These are phyloP conservation scores for Ectropis grisescens DNA, from an alignment of 1,140 invertebrate genomes.

Conservation along the genomic window DNA sequence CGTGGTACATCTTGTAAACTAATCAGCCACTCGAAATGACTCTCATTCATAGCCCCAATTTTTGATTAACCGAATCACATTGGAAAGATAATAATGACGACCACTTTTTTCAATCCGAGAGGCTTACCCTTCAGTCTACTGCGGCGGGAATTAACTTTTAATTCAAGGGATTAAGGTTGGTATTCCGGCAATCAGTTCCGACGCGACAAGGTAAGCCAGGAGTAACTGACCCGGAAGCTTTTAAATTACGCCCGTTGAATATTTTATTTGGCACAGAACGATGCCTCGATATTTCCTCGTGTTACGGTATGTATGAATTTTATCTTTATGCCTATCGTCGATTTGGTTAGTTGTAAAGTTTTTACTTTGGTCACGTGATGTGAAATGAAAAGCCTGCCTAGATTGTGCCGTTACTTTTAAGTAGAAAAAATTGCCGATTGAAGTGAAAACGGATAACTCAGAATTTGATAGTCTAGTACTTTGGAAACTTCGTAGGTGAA, in stretches of 20 bases:
- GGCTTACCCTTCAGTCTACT: too few relatives aligned
- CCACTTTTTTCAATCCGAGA: too few relatives aligned
- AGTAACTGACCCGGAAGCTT: conserved; percentile 28
- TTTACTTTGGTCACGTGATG: too few relatives aligned
- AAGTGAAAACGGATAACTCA: too few relatives aligned
- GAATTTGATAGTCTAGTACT: too few relatives aligned
- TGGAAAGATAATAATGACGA: too few relatives aligned
- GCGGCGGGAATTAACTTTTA: conserved; percentile 10
- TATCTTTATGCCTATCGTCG: not conserved
- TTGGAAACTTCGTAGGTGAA: too few relatives aligned
- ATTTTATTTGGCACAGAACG: conserved; percentile 25
- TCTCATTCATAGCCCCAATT: too few relatives aligned
- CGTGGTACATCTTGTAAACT: too few relatives aligned
- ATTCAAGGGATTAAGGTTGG: conserved; percentile 10
- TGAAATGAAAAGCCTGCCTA: too few relatives aligned
- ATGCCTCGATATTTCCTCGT: conserved; percentile 17
- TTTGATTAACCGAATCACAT: too few relatives aligned
- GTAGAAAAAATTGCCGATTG: not conserved
- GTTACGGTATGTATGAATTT: conserved; percentile 10
- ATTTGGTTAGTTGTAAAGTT: not conserved
- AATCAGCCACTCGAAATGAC: too few relatives aligned
- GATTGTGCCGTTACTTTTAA: not conserved
- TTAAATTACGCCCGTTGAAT: conserved; percentile 28
- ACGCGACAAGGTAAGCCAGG: conserved; percentile 17
- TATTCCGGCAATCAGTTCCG: conserved; percentile 11